Conservation (phyloP, 2,797 vertebrate species). For the Brachyalestes nurse region DNA sequence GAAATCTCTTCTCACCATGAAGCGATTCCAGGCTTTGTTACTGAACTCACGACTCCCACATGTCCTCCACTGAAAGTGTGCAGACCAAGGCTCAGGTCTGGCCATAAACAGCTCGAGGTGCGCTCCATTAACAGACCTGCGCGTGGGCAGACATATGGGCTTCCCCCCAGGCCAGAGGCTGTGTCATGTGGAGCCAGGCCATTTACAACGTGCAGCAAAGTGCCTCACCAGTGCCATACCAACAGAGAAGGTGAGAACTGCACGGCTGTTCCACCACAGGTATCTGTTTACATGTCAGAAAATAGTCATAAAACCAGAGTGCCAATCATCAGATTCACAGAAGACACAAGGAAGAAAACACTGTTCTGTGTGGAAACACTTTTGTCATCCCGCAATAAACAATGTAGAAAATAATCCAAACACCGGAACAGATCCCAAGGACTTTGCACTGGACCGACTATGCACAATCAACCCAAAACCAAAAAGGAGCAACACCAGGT, state of each 20-base stretch:
- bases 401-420: slow-evolving; percentile 29
- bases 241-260: slow-evolving; percentile 39
- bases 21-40: background rate
- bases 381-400: slow-evolving; percentile 26
- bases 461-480: slow-evolving; percentile 26
- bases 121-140: slow-evolving; percentile 32
- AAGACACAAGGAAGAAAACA: slow-evolving; percentile 29
- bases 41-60: background rate
- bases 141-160: slow-evolving; percentile 7
- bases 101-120: slow-evolving; percentile 17
- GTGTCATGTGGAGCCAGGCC: slow-evolving; percentile 26
- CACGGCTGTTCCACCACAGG: slow-evolving; percentile 49
- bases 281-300: slow-evolving; percentile 54
- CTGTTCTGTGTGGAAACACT: slow-evolving; percentile 21
- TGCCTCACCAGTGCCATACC: slow-evolving; percentile 41
- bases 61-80: slow-evolving; percentile 16
- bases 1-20: background rate
- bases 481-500: slow-evolving; percentile 37
- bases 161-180: background rate
- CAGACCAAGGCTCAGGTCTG: slow-evolving; percentile 19
- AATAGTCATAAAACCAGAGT: slow-evolving; percentile 20
- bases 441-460: slow-evolving; percentile 12
- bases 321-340: slow-evolving; percentile 33
- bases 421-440: slow-evolving; percentile 13
- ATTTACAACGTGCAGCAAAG: slow-evolving; percentile 29